A percentile compares a stretch with the other conserved stretches of the same genome.
phyloP scores from a whole-genome alignment of 2,113 vertebrate species.

The Pyrgilauda ruficollis region DNA sequence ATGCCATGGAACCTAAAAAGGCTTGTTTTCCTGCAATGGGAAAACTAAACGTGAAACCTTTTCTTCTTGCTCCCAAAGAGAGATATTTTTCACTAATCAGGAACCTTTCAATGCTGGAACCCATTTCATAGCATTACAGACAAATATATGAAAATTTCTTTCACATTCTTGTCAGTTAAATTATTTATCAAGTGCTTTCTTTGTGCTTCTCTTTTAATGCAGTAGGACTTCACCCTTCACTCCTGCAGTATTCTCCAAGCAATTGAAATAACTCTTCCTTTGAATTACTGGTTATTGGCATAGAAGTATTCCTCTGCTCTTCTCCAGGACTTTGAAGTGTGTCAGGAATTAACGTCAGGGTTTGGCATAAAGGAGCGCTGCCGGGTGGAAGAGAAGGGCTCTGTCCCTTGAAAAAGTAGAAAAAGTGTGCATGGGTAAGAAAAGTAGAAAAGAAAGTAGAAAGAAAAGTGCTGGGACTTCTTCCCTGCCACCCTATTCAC shows the following conservation, averaged over 20 bases:
- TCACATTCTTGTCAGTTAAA: slow-evolving; percentile 29
- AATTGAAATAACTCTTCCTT: slow-evolving; percentile 11
- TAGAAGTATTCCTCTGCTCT: background rate
- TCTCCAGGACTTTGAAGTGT: background rate
- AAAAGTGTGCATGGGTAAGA: background rate
- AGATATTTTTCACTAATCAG: background rate
- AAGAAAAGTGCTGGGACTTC: background rate
- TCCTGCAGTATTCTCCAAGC: background rate
- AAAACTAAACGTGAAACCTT: background rate
- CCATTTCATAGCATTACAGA: background rate
- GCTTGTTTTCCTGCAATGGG: background rate
- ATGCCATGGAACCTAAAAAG: background rate
- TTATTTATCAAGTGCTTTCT: slow-evolving; percentile 43
- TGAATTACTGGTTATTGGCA: slow-evolving; percentile 14
- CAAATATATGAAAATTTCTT: slow-evolving; percentile 14
- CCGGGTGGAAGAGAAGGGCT: background rate
- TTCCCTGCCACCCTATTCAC: background rate
- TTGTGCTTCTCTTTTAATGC: slow-evolving; percentile 25
- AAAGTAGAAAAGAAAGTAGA: background rate
- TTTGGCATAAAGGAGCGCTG: background rate
- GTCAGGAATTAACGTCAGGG: background rate
- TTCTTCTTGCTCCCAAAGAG: background rate
- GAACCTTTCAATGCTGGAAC: slow-evolving; percentile 24
- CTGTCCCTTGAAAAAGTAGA: background rate
- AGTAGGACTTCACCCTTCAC: background rate